phyloP scores from a whole-genome alignment of 2,797 vertebrate genomes.

The Borostomias antarcticus region DNA sequence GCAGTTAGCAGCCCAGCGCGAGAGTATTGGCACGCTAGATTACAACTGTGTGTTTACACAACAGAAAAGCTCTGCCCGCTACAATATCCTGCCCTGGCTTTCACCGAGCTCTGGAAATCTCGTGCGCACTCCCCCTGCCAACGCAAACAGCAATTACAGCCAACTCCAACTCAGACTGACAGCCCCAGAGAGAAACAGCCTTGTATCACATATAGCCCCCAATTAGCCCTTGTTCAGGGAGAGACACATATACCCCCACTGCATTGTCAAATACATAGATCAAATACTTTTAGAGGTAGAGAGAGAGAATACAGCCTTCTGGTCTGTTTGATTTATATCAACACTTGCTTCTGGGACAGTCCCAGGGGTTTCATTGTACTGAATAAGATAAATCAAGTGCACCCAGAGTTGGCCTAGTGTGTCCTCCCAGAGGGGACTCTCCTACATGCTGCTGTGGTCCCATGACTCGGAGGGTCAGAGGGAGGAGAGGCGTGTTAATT shows the following conservation, averaged over 20 bases:
- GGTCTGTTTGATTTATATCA: not conserved
- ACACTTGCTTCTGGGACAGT: not conserved
- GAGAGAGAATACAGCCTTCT: too few species aligned
- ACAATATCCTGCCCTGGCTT: conserved; percentile 86
- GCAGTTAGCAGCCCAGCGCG: conserved; percentile 71
- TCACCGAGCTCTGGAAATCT: conserved; percentile 86
- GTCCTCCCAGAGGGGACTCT: conserved; percentile 73
- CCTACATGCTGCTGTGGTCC: conserved; percentile 68
- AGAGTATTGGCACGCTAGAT: conserved; percentile 79
- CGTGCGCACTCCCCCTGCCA: conserved; percentile 80
- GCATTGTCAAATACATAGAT: not conserved
- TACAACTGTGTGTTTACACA: conserved; percentile 85
- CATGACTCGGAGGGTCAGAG: conserved; percentile 77
- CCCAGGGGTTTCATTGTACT: too few species aligned
- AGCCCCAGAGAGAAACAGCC: conserved; percentile 83
- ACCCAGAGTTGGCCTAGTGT: conserved; percentile 62
- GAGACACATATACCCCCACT: conserved; percentile 38
- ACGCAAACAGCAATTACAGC: conserved; percentile 92
- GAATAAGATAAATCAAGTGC: conserved; percentile 35
- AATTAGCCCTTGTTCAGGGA: conserved; percentile 84
- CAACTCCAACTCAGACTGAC: conserved; percentile 81
- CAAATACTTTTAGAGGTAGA: not conserved
- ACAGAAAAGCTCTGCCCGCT: conserved; percentile 81
- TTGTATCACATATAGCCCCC: conserved; percentile 81
- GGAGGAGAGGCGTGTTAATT: conserved; percentile 84